Percentiles rank a stretch among this genome's conserved stretches.
Evolutionary conservation across 2,113 vertebrate species (phyloP).

Genomic region (Alethe diademata): DNA sequence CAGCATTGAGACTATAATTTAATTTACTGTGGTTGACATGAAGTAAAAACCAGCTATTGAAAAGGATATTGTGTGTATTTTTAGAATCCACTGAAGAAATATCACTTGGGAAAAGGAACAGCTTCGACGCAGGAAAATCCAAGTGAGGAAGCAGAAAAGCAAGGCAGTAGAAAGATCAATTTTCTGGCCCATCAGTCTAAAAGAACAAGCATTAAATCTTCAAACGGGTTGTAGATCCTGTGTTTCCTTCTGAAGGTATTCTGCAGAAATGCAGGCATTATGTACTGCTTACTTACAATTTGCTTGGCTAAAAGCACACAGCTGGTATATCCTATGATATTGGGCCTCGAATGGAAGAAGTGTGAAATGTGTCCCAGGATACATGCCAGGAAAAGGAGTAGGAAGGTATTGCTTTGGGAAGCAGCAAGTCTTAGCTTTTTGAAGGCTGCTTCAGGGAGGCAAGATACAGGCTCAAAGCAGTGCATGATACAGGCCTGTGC

Average conservation of each 20-base stretch:
- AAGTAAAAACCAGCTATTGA: neutral
- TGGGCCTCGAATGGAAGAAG: neutral
- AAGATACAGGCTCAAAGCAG: neutral
- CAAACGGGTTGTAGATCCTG: neutral
- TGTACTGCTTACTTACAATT: neutral
- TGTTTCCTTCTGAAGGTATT: neutral
- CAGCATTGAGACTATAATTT: neutral
- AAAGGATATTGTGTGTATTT: neutral
- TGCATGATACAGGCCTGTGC: rapidly evolving
- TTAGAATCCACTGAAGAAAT: neutral
- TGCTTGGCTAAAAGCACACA: neutral
- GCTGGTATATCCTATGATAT: neutral
- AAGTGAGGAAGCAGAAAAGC: neutral
- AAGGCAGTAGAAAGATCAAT: neutral
- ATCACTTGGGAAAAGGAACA: neutral
- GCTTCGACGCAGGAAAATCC: neutral
- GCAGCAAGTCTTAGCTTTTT: neutral
- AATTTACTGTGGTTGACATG: neutral
- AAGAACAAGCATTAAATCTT: neutral
- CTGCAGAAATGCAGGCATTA: neutral
- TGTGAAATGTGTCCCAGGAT: neutral
- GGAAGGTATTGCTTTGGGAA: neutral
- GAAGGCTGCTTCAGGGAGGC: neutral
- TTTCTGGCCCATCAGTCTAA: neutral
- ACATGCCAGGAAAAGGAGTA: neutral